Evolutionary conservation across 2,113 vertebrate genomes (phyloP).

Genomic region (Engraulis encrasicolus): DNA sequence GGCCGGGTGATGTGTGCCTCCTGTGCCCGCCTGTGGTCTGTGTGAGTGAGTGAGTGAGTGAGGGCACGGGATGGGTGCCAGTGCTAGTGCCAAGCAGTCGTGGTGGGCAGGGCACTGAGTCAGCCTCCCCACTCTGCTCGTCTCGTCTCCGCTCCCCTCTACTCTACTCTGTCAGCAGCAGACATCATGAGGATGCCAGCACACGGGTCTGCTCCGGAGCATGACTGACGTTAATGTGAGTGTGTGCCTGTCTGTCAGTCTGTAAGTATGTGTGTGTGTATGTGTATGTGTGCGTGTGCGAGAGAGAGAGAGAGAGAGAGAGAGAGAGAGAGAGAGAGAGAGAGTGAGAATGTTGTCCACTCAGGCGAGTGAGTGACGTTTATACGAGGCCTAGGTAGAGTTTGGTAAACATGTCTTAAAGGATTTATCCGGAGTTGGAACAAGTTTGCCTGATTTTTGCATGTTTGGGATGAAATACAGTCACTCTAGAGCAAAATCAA

Average conservation of each 20-base stretch:
- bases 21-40: slow-evolving; percentile 11
- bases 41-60: neutral
- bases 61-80: neutral
- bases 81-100: neutral
- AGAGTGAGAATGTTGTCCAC: neutral
- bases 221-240: neutral
- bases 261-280: too few species aligned
- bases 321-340: too few species aligned
- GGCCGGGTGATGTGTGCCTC: neutral
- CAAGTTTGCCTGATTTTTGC: too few species aligned
- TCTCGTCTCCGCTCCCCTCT: too few species aligned
- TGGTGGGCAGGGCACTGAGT: slow-evolving; percentile 12
- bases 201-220: neutral
- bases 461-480: too few species aligned
- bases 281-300: too few species aligned
- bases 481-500: too few species aligned
- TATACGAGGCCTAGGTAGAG: slow-evolving; percentile 29
- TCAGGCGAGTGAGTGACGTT: neutral
- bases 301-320: too few species aligned
- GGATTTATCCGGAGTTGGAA: too few species aligned
- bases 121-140: neutral
- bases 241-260: too few species aligned
- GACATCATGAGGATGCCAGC: neutral
- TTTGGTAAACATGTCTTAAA: slow-evolving; percentile 19
- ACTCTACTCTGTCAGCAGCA: slow-evolving; percentile 1